phyloP scores from a whole-genome alignment of 2,888 invertebrate species.

The Orchesellides sinensis region DNA sequence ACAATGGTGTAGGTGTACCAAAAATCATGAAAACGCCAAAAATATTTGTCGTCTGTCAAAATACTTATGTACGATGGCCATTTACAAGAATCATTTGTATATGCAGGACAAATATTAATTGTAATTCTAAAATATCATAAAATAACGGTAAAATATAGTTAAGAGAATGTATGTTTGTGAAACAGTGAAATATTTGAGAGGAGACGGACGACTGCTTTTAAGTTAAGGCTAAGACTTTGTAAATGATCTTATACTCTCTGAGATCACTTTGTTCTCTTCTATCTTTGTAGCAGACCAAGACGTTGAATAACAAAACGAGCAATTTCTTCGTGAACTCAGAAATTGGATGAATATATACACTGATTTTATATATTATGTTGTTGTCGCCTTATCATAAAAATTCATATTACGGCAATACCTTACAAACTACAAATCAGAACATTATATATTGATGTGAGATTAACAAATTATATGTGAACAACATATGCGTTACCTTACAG shows the following conservation, averaged over 20 bases:
- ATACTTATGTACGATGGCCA: conserved; percentile 50
- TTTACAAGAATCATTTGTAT: conserved; percentile 59
- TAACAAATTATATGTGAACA: too few species aligned
- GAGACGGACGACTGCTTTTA: conserved; percentile 59
- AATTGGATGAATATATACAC: too few species aligned
- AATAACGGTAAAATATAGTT: conserved; percentile 6
- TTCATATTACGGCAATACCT: too few species aligned
- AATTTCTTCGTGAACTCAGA: conserved; percentile 55
- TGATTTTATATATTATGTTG: too few species aligned
- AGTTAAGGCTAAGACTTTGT: conserved; percentile 61
- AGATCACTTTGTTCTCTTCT: conserved; percentile 66
- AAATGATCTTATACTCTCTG: conserved; percentile 58
- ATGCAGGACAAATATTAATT: conserved; percentile 44
- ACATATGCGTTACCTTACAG: not conserved
- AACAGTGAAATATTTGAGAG: conserved; percentile 21
- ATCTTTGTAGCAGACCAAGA: conserved; percentile 67
- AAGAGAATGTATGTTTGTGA: conserved; percentile 32
- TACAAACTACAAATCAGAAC: too few species aligned
- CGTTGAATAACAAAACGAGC: conserved; percentile 55
- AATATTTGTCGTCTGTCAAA: conserved; percentile 38
- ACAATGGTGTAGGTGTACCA: conserved; percentile 43
- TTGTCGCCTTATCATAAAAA: too few species aligned
- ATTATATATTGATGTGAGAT: too few species aligned
- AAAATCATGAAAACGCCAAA: conserved; percentile 43
- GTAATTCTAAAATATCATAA: conserved; percentile 18